Evolutionary conservation across 1,140 invertebrate species (phyloP).

Genomic region (Aphis craccivora): DNA sequence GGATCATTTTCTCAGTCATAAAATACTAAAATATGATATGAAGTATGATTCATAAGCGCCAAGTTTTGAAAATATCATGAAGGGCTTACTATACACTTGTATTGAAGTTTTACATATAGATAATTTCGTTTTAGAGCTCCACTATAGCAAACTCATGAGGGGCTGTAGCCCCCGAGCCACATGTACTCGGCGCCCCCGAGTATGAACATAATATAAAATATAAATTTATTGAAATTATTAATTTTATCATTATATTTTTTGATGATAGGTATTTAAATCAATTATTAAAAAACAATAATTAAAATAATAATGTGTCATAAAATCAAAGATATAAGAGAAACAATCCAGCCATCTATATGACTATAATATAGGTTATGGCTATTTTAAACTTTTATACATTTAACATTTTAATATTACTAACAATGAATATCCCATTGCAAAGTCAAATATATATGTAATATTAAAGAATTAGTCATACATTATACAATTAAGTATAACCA

Average conservation of each 20-base stretch:
- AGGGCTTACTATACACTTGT: too few relatives aligned
- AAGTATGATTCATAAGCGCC: background rate
- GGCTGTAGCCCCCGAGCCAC: too few relatives aligned
- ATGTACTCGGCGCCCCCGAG: too few relatives aligned
- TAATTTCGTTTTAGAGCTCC: too few relatives aligned
- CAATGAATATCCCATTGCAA: background rate
- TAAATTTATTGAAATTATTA: too few relatives aligned
- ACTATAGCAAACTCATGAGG: too few relatives aligned
- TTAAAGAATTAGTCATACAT: background rate
- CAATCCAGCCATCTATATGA: background rate
- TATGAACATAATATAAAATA: too few relatives aligned
- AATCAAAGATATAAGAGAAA: background rate
- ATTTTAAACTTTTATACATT: background rate
- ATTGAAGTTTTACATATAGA: too few relatives aligned
- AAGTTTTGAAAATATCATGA: too few relatives aligned
- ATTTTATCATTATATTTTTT: background rate
- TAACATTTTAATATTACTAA: background rate
- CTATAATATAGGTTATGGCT: background rate
- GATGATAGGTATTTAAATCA: background rate
- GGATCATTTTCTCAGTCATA: background rate
- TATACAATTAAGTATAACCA: background rate
- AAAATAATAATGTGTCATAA: background rate
- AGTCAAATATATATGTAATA: background rate
- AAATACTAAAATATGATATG: background rate
- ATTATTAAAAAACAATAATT: background rate